These are phyloP conservation scores for Sebastes jordani DNA, from an alignment of 2,797 vertebrate genomes.

Conservation along the genomic window DNA sequence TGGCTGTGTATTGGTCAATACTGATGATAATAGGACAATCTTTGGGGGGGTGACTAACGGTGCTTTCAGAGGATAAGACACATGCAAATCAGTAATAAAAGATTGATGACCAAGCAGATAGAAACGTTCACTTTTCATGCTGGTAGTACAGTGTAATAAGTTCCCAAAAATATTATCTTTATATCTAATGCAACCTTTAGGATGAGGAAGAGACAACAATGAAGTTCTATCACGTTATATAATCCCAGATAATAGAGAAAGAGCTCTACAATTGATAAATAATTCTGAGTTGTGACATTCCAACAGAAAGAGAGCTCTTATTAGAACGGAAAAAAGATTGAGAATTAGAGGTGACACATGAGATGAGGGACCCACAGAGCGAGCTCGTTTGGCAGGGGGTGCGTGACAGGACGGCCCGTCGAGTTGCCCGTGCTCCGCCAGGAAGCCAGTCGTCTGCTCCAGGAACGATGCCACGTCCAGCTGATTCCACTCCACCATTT, in stretches of 20 bases:
- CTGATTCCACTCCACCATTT: conserved; percentile 98
- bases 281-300: neutral
- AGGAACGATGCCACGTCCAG: conserved; percentile 95
- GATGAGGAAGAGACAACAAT: neutral
- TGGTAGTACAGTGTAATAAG: neutral
- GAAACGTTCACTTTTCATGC: neutral
- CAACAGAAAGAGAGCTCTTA: conserved; percentile 6
- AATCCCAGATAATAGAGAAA: neutral
- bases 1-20: neutral
- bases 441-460: conserved; percentile 96
- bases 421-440: conserved; percentile 95
- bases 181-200: neutral
- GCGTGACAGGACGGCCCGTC: conserved; percentile 94
- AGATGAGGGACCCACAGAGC: conserved; percentile 89
- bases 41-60: neutral
- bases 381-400: conserved; percentile 93
- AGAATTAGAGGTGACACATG: conserved; percentile 7
- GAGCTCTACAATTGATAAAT: neutral
- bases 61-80: neutral
- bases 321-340: neutral
- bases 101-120: neutral
- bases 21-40: neutral
- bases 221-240: neutral
- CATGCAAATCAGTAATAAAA: neutral
- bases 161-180: neutral